phyloP scores from a whole-genome alignment of 2,797 vertebrate genomes.

The Thripadectes ignobilis region DNA sequence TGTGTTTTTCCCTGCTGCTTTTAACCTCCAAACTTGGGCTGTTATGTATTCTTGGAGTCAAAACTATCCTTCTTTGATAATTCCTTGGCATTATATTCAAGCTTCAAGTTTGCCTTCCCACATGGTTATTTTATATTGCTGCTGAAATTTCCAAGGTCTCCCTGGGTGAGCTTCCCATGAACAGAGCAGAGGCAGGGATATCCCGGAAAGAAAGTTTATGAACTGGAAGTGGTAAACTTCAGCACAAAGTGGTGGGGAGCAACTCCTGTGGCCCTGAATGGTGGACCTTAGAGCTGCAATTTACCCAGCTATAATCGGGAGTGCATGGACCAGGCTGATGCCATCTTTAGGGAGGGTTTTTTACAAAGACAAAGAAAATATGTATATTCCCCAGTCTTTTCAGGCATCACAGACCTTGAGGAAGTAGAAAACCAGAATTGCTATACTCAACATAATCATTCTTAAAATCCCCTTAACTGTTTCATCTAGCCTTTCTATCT shows the following conservation, averaged over 20 bases:
- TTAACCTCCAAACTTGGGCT: neutral
- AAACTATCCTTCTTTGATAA: neutral
- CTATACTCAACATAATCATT: neutral
- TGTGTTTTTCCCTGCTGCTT: neutral
- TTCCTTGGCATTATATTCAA: neutral
- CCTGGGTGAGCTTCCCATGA: neutral
- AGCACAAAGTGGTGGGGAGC: neutral
- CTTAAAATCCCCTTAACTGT: neutral
- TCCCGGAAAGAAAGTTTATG: neutral
- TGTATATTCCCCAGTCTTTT: neutral
- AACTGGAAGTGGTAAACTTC: neutral
- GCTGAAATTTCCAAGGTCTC: neutral
- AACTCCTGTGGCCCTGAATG: neutral
- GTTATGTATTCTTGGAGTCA: neutral
- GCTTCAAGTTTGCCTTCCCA: neutral
- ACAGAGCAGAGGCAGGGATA: neutral
- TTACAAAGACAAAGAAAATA: neutral
- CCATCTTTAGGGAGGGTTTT: neutral
- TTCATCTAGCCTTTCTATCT: neutral
- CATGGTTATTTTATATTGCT: fast-evolving
- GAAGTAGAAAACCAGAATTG: neutral
- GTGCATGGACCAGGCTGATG: neutral
- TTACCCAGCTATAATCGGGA: neutral
- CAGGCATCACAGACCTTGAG: neutral
- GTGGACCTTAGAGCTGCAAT: neutral